phyloP scores from a whole-genome alignment of 2,797 vertebrate genomes.

The Typhlichthys eigenmanni region DNA sequence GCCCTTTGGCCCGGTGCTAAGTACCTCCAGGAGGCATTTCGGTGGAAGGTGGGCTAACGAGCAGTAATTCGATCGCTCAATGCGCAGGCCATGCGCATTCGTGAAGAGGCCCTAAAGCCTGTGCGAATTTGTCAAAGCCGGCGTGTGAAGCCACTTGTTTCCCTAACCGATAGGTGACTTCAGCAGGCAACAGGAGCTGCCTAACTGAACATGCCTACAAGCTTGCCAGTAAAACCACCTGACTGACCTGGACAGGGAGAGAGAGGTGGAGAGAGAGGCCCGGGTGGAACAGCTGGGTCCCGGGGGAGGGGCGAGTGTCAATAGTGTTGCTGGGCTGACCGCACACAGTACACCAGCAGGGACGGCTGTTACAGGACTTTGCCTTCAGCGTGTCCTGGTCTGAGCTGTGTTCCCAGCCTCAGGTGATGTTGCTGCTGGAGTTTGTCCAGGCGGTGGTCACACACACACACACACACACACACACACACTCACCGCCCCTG shows the following conservation, averaged over 20 bases:
- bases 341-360: constrained; percentile 32
- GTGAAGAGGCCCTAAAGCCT: constrained; percentile 45
- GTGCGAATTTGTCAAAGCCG: constrained; percentile 58
- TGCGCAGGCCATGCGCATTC: constrained; percentile 39
- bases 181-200: constrained; percentile 41
- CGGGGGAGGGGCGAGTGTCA: constrained; percentile 33
- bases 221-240: constrained; percentile 32
- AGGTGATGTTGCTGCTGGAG: constrained; percentile 46
- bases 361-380: constrained; percentile 30
- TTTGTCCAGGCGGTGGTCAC: constrained; percentile 36
- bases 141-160: constrained; percentile 56
- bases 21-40: constrained; percentile 57
- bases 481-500: constrained; percentile 23
- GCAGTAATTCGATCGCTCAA: constrained; percentile 53
- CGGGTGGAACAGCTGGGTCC: constrained; percentile 15
- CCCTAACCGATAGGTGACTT: constrained; percentile 50
- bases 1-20: constrained; percentile 47
- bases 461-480: constrained; percentile 6
- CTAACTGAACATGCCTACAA: constrained; percentile 47
- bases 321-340: constrained; percentile 28
- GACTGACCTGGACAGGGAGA: constrained; percentile 16
- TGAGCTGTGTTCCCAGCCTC: constrained; percentile 40
- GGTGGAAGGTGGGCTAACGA: constrained; percentile 49
- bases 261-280: constrained; percentile 15
- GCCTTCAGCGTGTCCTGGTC: constrained; percentile 30